These are phyloP conservation scores for Anneissia japonica DNA, from an alignment of 35 echinoderm and acorn worm genomes.

Conservation along the genomic window DNA sequence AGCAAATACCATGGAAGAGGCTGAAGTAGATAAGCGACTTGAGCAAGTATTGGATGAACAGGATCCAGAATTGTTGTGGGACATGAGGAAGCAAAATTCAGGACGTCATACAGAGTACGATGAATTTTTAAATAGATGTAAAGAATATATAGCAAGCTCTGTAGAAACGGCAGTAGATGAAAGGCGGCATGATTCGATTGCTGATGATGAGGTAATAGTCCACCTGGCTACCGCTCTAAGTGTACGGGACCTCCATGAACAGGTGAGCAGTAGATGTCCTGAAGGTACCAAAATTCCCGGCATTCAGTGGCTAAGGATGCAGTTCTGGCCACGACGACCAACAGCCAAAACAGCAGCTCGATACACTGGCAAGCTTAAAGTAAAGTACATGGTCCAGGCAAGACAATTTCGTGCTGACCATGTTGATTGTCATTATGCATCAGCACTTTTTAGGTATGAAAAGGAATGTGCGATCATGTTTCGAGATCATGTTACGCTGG, in stretches of 20 bases:
- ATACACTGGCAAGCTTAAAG: slow-evolving; percentile 3
- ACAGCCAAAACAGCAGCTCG: background rate
- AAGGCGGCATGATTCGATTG: background rate
- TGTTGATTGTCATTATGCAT: background rate
- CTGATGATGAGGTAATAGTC: background rate
- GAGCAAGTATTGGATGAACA: too few relatives aligned
- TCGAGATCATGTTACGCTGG: background rate
- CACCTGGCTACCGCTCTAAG: background rate
- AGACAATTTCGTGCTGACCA: background rate
- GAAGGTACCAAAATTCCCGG: background rate
- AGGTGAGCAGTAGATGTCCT: background rate
- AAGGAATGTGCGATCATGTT: slow-evolving; percentile 18
- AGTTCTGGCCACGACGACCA: slow-evolving; percentile 2
- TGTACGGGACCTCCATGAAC: background rate
- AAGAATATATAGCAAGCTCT: background rate
- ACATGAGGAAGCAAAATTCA: too few relatives aligned
- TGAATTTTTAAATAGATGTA: too few relatives aligned
- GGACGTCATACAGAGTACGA: too few relatives aligned
- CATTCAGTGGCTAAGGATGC: background rate
- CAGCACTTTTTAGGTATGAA: background rate
- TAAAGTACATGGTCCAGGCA: slow-evolving; percentile 11
- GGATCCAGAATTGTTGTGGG: too few relatives aligned
- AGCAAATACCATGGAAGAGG: too few relatives aligned
- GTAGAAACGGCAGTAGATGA: background rate
- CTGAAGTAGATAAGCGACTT: too few relatives aligned